phyloP scores from a whole-genome alignment of 2,888 invertebrate species.

The Dorcus hopei region DNA sequence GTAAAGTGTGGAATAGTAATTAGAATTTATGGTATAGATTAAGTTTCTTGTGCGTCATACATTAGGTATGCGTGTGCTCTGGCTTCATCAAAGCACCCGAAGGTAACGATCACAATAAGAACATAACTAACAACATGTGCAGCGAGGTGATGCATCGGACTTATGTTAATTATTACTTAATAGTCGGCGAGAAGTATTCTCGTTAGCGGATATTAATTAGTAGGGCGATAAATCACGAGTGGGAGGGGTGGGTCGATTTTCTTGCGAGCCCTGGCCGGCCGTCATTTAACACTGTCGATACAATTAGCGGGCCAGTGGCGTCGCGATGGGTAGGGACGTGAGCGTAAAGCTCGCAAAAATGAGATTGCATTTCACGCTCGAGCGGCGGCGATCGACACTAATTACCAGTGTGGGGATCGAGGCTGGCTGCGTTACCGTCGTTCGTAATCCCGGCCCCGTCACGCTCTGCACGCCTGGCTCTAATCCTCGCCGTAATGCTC shows the following conservation, averaged over 20 bases:
- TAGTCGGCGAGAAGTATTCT: conserved; percentile 16
- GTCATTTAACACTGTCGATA: conserved; percentile 26
- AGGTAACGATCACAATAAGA: neutral
- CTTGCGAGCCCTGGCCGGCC: neutral
- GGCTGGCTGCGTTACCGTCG: conserved; percentile 15
- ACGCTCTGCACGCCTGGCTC: conserved; percentile 16
- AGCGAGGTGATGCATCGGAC: conserved; percentile 4
- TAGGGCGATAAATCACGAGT: conserved; percentile 26
- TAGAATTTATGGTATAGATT: neutral
- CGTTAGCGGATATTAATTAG: conserved; percentile 30
- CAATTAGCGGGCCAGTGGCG: conserved; percentile 20
- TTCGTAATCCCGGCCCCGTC: conserved; percentile 15
- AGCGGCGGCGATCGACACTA: conserved; percentile 45
- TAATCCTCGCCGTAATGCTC: conserved; percentile 6
- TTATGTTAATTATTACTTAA: conserved; percentile 9
- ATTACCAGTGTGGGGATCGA: conserved; percentile 36
- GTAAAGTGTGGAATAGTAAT: conserved; percentile 1
- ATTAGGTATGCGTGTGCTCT: neutral
- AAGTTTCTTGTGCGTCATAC: neutral
- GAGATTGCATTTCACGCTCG: conserved; percentile 47
- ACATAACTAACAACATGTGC: neutral
- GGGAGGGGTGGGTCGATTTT: conserved; percentile 3
- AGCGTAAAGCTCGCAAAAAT: conserved; percentile 28
- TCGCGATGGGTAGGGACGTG: conserved; percentile 19
- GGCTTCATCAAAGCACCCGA: neutral